A percentile compares a stretch with the other conserved stretches of the same genome.
phyloP scores from a whole-genome alignment of 2,888 invertebrate genomes.

The Ceriagrion tenellum region DNA sequence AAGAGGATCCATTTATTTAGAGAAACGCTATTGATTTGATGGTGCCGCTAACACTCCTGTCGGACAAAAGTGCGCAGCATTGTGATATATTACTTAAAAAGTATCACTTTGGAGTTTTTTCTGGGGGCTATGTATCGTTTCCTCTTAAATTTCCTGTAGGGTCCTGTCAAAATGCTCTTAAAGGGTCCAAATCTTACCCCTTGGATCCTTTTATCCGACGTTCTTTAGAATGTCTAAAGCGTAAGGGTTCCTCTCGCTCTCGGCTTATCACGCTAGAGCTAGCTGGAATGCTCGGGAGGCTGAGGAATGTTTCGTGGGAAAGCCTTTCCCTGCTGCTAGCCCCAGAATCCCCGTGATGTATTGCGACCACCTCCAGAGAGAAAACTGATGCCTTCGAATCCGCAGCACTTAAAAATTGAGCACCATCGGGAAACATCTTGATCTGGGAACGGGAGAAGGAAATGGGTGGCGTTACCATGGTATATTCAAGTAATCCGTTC shows the following conservation, averaged over 20 bases:
- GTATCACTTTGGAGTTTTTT: not conserved
- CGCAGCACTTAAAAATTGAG: slow-evolving; percentile 51
- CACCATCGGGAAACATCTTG: slow-evolving; percentile 16
- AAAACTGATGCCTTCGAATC: not conserved
- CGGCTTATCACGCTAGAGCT: slow-evolving; percentile 51
- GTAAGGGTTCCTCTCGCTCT: not conserved
- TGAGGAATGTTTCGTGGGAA: slow-evolving; percentile 25
- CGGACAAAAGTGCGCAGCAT: not conserved
- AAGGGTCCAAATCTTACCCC: slow-evolving; percentile 21
- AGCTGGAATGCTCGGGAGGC: not conserved
- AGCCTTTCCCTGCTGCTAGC: slow-evolving; percentile 33
- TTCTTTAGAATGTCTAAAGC: not conserved
- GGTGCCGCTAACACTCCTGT: too few relatives aligned
- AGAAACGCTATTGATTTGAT: too few relatives aligned
- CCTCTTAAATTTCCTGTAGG: not conserved
- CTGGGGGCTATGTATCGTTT: not conserved
- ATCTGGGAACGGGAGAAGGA: too few relatives aligned
- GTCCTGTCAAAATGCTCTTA: not conserved
- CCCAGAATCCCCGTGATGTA: not conserved
- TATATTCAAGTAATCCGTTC: too few relatives aligned
- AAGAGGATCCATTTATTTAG: too few relatives aligned
- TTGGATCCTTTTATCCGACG: slow-evolving; percentile 13
- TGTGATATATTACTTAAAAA: not conserved
- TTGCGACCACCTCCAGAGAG: slow-evolving; percentile 13
- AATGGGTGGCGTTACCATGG: too few relatives aligned